A percentile compares a stretch with the other conserved stretches of the same genome.
These are phyloP conservation scores for Eupithecia subfuscata DNA, from an alignment of 2,888 invertebrate genomes.

Conservation along the genomic window DNA sequence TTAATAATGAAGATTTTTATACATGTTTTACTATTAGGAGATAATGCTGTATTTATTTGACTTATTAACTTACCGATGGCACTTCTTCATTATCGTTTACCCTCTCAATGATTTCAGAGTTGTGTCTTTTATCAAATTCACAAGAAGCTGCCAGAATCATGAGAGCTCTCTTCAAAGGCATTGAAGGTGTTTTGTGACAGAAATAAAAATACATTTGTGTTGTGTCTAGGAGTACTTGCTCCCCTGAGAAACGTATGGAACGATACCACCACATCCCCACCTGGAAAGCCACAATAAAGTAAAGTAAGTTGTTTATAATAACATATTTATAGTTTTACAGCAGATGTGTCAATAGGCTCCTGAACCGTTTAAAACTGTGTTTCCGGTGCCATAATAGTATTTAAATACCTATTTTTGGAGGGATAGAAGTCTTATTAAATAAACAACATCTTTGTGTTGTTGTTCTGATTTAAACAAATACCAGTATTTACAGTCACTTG, in stretches of 20 bases:
- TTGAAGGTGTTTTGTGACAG: slow-evolving; percentile 97
- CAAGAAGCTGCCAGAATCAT: slow-evolving; percentile 98
- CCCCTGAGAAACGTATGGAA: slow-evolving; percentile 98
- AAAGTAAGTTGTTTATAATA: not conserved
- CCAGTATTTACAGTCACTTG: too few species aligned
- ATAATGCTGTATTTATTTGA: not conserved
- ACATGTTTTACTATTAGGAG: too few species aligned
- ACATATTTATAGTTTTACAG: not conserved
- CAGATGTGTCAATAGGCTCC: not conserved
- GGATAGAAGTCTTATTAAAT: too few species aligned
- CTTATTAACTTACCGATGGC: slow-evolving; percentile 87
- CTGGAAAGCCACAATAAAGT: slow-evolving; percentile 55
- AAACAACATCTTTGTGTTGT: too few species aligned
- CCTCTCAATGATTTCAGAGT: slow-evolving; percentile 96
- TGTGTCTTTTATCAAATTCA: slow-evolving; percentile 97
- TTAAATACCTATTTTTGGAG: not conserved
- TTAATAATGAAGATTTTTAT: too few species aligned
- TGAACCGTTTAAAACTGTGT: not conserved
- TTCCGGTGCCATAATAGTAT: not conserved
- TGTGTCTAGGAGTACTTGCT: slow-evolving; percentile 98
- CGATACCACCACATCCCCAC: slow-evolving; percentile 99
- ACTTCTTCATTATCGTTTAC: slow-evolving; percentile 98
- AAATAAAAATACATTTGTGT: slow-evolving; percentile 98
- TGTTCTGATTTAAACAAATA: not conserved
- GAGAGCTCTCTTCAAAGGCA: slow-evolving; percentile 96